Conservation (phyloP, 2,113 vertebrate genomes). For the Solea senegalensis region DNA sequence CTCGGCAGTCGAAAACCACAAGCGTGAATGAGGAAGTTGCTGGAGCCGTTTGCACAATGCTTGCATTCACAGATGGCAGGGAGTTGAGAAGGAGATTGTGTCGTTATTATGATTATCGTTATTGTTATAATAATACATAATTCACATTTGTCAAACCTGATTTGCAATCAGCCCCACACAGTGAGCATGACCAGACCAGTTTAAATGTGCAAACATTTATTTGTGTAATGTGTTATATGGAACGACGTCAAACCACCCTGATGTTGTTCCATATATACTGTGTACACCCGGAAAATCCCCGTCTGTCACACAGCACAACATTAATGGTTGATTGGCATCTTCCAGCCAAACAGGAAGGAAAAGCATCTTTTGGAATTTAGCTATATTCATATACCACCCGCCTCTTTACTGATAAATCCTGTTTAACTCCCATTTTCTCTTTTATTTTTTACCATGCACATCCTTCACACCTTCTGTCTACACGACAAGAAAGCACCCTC, state of each 20-base stretch:
- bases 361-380: too few species aligned
- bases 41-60: constrained; percentile 36
- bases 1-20: constrained; percentile 67
- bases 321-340: not conserved
- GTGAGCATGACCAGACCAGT: too few species aligned
- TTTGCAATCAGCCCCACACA: too few species aligned
- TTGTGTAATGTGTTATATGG: too few species aligned
- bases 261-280: not conserved
- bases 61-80: constrained; percentile 8
- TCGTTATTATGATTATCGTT: too few species aligned
- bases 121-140: not conserved
- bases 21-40: constrained; percentile 69
- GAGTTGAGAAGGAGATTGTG: not conserved
- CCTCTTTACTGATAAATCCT: too few species aligned
- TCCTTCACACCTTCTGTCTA: not conserved
- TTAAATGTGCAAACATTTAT: too few species aligned
- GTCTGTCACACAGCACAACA: not conserved
- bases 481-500: not conserved
- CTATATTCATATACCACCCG: too few species aligned
- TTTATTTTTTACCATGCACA: too few species aligned
- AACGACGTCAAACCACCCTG: not conserved
- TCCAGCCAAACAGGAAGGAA: too few species aligned
- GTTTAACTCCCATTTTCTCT: too few species aligned
- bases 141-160: too few species aligned
- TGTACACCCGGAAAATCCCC: not conserved